Base-by-base conservation (phyloP, 2,888 invertebrate genomes). In the Elgonia sp. region DNA sequence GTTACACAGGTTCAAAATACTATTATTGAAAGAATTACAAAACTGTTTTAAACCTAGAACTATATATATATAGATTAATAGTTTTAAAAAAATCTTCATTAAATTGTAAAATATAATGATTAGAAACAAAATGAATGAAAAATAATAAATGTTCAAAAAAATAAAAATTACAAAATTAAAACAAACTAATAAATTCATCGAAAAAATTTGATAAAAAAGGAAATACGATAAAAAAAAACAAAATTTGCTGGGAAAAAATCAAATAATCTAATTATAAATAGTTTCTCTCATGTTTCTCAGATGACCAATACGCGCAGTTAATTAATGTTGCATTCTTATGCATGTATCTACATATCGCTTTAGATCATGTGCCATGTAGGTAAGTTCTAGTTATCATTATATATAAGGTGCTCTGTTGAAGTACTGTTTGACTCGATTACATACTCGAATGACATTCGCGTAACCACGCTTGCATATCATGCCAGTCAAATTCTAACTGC, bases 311-410 rank as follows among this genome's bases (percentile, higher is more conserved):
- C 90, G 84, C 83, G 85, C 86, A 90, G 92, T 92, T 93, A 93
- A 93, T 93, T 93, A 93, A 93, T 92, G 90, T 91, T 90, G 80
- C 92, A 92, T 93, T 93, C 92, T 93, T 93, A 92, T 92, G 90
- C 91, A 90, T 89, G 89, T 91, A 91, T 86, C 90, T 81, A 89
- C 89, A 91, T 91, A 92, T 92, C 91, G 91, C 84, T 85, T 88
- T 89, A 89, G 88, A 90, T 92, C 87, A 89, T 90, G 82, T 77
- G 73, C 18, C 70, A 42, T 83, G 63, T 65, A 77, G 55, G 60
- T 86, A 84, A 80, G 77, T 84, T 79, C 89, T 90, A 90, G 90
- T 90, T 91, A 90, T 92, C 90, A 86, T 90, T 89, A 87, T 86
- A 89, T 63, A 65, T 67, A 81, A 53, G 42, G 76, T 55, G 67